Evolutionary conservation across 2,113 vertebrate species (phyloP), one percentile per base, ranked within the genome.

Genomic region (Seriola aureovittata): DNA sequence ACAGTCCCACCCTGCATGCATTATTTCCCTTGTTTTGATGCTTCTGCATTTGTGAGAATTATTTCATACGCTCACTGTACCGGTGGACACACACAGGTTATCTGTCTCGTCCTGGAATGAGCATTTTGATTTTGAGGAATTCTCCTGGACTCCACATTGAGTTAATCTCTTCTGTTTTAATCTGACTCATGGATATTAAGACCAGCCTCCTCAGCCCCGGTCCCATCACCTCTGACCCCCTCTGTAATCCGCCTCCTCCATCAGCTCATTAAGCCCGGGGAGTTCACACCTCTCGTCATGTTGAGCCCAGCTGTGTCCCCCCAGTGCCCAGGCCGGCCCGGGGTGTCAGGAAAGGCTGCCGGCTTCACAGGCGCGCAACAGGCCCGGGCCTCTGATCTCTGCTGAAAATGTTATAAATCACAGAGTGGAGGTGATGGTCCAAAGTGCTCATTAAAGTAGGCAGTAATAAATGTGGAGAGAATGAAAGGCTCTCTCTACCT

Each of bases 261-360:
- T 89, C 91, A 80, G 88, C 94, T 95, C 93, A 92, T 95, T 94
- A 95, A 84, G 80, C 60, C 66, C 16, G n/a, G 48, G 82, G 85
- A 85, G 81, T 93, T 95, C 93, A 94, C 95, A 96, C 95, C 93
- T 95, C 91, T 90, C 10, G 60, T 91, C 95, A 94, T 93, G 92
- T 93, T 94, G 94, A 78, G 71, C 82, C 89, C 92, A 94, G 95
- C 94, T 95, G 92, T 85, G 88, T 86, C 85, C 82, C 80, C 86
- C 84, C 59, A 17, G 81, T 88, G 85, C 80, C 85, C 80, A 38
- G 44, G 68, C 87, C 68, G 21, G 82, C 76, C 86, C 63, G 21
- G 68, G 83, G 86, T 92, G 90, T 93, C 89, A 92, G 88, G 88
- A 92, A 93, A 91, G 84, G 75, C 91, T 91, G 87, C 71, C 73